Conservation (phyloP, 2,888 invertebrate species). For the Dromius quadrimaculatus region DNA sequence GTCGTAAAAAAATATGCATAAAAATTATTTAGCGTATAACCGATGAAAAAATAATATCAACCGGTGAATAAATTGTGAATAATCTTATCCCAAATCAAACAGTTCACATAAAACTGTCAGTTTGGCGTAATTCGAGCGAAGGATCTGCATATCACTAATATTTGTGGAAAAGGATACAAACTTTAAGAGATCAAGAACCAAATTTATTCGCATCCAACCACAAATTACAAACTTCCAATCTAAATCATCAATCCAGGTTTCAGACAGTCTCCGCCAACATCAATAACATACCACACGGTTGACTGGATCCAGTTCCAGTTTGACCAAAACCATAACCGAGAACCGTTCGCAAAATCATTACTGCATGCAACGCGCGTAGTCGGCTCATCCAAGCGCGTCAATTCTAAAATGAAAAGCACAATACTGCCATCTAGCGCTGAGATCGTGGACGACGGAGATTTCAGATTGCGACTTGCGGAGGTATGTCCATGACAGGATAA, state of each 20-base stretch:
- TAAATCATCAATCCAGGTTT: neutral
- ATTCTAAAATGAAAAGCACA: slow-evolving; percentile 6
- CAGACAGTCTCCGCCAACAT: neutral
- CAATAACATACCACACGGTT: slow-evolving; percentile 17
- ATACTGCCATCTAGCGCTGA: slow-evolving; percentile 1
- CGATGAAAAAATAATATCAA: no score
- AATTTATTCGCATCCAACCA: no score
- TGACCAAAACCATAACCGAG: slow-evolving; percentile 15
- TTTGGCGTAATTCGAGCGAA: no score
- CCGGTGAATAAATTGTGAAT: no score
- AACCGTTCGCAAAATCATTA: neutral
- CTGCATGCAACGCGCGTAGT: slow-evolving; percentile 9
- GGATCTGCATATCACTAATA: no score
- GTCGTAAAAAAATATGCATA: no score
- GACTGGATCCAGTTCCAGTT: neutral
- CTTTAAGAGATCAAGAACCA: no score
- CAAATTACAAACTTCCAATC: slow-evolving; percentile 4
- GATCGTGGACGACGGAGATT: neutral
- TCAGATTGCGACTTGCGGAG: neutral
- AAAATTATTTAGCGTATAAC: no score
- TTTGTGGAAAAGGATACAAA: no score
- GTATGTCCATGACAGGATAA: slow-evolving; percentile 16
- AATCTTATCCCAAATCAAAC: no score
- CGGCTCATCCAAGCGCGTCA: neutral
- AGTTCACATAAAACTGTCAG: no score